Percentiles rank a stretch among this genome's conserved stretches.
Evolutionary conservation across 2,113 vertebrate genomes (phyloP).

Genomic region (Sapayoa aenigma): DNA sequence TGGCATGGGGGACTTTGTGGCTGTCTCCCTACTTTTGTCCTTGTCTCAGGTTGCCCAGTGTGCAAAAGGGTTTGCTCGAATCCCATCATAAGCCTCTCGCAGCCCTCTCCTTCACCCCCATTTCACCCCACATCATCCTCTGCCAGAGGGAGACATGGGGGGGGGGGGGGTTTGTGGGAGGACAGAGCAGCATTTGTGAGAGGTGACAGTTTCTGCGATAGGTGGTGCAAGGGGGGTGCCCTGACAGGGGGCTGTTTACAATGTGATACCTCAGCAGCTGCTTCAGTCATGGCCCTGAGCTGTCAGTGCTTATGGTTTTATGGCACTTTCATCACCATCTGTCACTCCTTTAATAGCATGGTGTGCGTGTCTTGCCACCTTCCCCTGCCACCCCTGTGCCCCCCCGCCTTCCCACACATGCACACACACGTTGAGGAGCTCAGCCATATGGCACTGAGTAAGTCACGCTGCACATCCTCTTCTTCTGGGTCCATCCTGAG

Average conservation of each 20-base stretch:
- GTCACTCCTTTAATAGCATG: constrained; percentile 28
- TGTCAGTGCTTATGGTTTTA: constrained; percentile 37
- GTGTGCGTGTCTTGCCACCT: neutral
- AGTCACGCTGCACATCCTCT: accelerated
- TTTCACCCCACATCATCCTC: neutral
- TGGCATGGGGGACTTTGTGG: neutral
- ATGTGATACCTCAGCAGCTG: constrained; percentile 50
- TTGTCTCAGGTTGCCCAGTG: neutral
- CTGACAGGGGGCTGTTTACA: neutral
- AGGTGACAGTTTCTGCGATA: neutral
- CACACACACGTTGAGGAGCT: neutral
- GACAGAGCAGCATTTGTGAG: neutral
- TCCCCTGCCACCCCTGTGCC: neutral
- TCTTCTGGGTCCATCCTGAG: neutral
- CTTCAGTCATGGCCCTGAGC: neutral
- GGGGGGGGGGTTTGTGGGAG: neutral
- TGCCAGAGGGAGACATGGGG: accelerated
- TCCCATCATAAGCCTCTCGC: accelerated
- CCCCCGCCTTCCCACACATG: neutral
- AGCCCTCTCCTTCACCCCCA: accelerated
- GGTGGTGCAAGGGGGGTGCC: neutral
- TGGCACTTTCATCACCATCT: constrained; percentile 61
- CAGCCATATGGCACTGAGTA: neutral
- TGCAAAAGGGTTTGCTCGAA: neutral
- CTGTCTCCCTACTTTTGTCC: neutral